Conservation (phyloP, 2,797 vertebrate species). For the Nothura maculosa region DNA sequence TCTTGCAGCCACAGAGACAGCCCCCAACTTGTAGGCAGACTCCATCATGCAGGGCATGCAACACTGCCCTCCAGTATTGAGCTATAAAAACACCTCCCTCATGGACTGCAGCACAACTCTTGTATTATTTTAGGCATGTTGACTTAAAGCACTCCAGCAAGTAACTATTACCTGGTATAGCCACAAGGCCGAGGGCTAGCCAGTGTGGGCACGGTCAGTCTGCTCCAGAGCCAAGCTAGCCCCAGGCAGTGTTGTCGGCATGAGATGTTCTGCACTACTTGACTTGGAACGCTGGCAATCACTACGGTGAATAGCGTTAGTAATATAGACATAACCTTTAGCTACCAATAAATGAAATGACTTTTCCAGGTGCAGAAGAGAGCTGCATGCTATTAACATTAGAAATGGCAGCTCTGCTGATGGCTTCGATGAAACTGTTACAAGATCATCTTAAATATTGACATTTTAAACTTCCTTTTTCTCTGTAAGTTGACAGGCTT, state of each 20-base stretch:
- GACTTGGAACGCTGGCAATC: background rate
- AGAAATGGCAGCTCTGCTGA: background rate
- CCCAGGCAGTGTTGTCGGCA: accelerated
- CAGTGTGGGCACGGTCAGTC: background rate
- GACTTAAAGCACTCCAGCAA: background rate
- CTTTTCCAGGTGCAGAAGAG: background rate
- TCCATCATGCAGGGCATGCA: background rate
- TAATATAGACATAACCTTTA: background rate
- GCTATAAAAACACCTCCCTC: background rate
- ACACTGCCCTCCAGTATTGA: accelerated
- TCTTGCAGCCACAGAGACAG: background rate
- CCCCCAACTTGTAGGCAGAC: background rate
- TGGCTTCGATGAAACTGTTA: background rate
- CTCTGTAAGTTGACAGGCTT: background rate
- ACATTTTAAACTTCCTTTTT: background rate
- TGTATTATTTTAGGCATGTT: background rate
- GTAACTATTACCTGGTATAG: background rate
- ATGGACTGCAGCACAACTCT: background rate
- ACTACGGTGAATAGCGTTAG: background rate
- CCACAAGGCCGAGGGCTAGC: background rate
- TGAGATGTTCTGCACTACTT: background rate
- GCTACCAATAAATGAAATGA: background rate
- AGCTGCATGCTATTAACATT: background rate
- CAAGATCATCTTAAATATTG: background rate
- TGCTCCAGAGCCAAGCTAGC: constrained; percentile 24